Conservation (phyloP, 2,888 invertebrate species). For the Hipparchia semele region DNA sequence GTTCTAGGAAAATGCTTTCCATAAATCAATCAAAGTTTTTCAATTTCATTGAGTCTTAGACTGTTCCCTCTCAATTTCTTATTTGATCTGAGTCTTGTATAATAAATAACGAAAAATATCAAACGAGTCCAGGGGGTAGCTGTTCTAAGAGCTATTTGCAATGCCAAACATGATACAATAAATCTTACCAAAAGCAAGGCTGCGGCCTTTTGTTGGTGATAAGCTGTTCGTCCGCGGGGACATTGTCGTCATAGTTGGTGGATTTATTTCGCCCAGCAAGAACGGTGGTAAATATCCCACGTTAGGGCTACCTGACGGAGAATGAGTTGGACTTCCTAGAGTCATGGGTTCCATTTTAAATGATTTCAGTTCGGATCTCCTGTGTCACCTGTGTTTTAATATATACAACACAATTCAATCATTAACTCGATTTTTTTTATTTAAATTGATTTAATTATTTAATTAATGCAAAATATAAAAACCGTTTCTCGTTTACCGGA, state of each 20-base stretch:
- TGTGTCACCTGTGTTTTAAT: no score
- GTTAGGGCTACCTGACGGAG: slow-evolving; percentile 85
- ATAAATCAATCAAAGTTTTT: no score
- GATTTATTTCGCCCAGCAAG: slow-evolving; percentile 88
- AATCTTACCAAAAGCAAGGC: slow-evolving; percentile 81
- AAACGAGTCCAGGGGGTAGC: no score
- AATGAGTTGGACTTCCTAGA: slow-evolving; percentile 90
- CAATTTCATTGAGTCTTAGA: no score
- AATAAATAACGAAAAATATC: no score
- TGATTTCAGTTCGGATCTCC: background rate
- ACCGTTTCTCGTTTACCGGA: background rate
- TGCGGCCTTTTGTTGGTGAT: slow-evolving; percentile 83
- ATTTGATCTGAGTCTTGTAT: no score
- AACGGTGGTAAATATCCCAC: slow-evolving; percentile 90
- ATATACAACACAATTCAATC: background rate
- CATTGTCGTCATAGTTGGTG: slow-evolving; percentile 65
- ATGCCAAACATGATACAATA: background rate
- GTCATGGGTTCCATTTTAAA: slow-evolving; percentile 92
- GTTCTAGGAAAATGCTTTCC: no score
- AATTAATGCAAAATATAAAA: background rate
- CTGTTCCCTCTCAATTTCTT: no score
- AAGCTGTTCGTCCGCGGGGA: slow-evolving; percentile 82
- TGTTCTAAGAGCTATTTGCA: no score
- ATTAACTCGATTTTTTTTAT: background rate
- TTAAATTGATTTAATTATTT: background rate